Base-by-base conservation (phyloP, 1,140 invertebrate genomes). In the Odontomachus brunneus region DNA sequence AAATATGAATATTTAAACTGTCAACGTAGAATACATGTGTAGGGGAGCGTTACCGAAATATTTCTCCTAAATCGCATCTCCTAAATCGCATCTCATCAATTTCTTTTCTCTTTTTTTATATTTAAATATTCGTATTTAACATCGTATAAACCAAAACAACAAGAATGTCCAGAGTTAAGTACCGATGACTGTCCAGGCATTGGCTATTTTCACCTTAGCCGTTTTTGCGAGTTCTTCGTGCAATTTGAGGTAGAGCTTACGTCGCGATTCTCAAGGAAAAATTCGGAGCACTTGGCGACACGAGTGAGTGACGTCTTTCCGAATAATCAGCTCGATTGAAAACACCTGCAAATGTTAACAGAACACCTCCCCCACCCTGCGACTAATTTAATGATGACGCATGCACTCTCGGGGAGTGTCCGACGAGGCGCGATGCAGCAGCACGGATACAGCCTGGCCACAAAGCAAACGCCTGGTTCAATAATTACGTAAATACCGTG, bases 401-500 rank as follows among this genome's bases (percentile, higher is more conserved):
- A 63, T 84, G 48, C 62, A 73, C 62, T 80, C 17, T 80, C 17
- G 7, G n/a, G 33, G 44, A 53, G 22, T 29, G 44, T 3, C 1
- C 19, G 26, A 48, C 15, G 76, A 76, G 15, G 4, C n/a, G 24
- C 15, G 24, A 72, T 17, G 75, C 66, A 26, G 55, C 26, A 59
- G n/a, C n/a, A 14, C 15, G 22, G 38, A 59, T 81, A 38, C 55
- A 51, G 22, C 15, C 38, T 14, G 49, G 17, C 48, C 33, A 65
- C 48, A 85, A 84, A 85, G 83, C 69, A 71, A 86, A 81, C 9
- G 33, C 33, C 24, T 62, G 49, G 62, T 71, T 84, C 81, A 84
- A 89, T 86, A 88, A 89, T 89, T 89, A 88, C 83, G 80, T 87
- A 89, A 89, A 89, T 89, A 88, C 85, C 80, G 59, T 44, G 66